Evolutionary conservation across 2,797 vertebrate genomes (phyloP).

Genomic region (Cercopithecus hamlyni): DNA sequence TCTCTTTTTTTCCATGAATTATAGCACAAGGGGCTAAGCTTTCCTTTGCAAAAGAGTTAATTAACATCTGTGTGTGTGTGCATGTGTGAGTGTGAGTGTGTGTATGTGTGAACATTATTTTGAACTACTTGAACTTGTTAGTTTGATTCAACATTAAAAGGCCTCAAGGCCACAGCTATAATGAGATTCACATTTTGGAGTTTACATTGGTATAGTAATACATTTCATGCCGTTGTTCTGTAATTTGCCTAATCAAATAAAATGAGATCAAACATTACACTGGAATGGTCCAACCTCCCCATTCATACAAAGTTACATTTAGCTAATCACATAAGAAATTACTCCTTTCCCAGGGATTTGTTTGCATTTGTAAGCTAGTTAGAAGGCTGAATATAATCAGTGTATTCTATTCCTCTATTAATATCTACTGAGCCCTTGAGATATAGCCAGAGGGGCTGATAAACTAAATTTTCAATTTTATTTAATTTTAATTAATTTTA

Average conservation of each 20-base stretch:
- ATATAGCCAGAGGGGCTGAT: background rate
- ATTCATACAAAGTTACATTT: slow-evolving; percentile 31
- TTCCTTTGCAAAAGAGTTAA: background rate
- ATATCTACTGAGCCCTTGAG: background rate
- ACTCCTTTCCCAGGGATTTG: background rate
- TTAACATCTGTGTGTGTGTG: background rate
- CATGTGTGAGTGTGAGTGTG: background rate
- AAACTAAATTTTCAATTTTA: background rate
- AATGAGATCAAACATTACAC: slow-evolving; percentile 28
- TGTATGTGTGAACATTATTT: background rate
- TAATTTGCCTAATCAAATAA: slow-evolving; percentile 49
- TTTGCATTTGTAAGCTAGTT: slow-evolving; percentile 24
- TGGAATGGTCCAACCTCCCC: background rate
- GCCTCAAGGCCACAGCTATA: background rate
- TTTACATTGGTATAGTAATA: background rate
- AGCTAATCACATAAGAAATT: slow-evolving; percentile 24
- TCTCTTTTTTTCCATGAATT: background rate
- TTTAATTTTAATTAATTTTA: slow-evolving; percentile 12
- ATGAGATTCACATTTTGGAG: slow-evolving; percentile 30
- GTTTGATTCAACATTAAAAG: background rate
- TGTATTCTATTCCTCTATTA: background rate
- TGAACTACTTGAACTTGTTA: background rate
- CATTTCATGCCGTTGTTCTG: background rate
- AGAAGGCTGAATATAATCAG: slow-evolving; percentile 36
- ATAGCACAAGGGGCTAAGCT: background rate